phyloP scores from a whole-genome alignment of 2,113 vertebrate genomes.

The Eonycteris spelaea region DNA sequence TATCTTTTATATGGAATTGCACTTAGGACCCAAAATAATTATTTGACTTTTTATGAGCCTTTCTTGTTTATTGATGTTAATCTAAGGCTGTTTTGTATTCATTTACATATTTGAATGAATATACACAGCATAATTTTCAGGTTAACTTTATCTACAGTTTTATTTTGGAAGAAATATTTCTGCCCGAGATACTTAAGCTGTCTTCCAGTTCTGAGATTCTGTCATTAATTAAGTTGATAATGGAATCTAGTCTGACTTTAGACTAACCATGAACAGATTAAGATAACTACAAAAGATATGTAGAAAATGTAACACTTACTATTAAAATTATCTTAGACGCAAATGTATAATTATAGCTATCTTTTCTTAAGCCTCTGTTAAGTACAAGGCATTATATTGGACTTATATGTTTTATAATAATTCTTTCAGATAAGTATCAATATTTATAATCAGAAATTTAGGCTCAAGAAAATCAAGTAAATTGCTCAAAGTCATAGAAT shows the following conservation, averaged over 20 bases:
- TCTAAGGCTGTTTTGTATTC: not conserved
- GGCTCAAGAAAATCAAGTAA: not conserved
- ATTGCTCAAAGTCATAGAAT: not conserved
- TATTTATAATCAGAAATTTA: not conserved
- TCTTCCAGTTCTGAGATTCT: not conserved
- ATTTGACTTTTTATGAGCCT: not conserved
- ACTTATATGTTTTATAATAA: not conserved
- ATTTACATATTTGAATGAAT: not conserved
- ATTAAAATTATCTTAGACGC: not conserved
- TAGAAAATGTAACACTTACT: not conserved
- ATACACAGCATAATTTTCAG: not conserved
- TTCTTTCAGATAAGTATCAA: not conserved
- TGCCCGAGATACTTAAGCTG: not conserved
- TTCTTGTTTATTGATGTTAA: not conserved
- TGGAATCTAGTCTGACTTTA: not conserved
- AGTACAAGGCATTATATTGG: not conserved
- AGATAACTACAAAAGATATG: not conserved
- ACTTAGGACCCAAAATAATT: not conserved
- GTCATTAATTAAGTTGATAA: constrained; percentile 1
- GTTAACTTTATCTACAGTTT: constrained; percentile 6
- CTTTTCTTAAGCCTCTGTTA: not conserved
- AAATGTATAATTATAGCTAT: not conserved
- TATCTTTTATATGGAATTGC: not conserved
- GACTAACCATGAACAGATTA: not conserved
- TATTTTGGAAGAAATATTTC: constrained; percentile 10